These are phyloP conservation scores for Apodemus speciosus DNA, from an alignment of 2,113 vertebrate species.

Conservation along the genomic window DNA sequence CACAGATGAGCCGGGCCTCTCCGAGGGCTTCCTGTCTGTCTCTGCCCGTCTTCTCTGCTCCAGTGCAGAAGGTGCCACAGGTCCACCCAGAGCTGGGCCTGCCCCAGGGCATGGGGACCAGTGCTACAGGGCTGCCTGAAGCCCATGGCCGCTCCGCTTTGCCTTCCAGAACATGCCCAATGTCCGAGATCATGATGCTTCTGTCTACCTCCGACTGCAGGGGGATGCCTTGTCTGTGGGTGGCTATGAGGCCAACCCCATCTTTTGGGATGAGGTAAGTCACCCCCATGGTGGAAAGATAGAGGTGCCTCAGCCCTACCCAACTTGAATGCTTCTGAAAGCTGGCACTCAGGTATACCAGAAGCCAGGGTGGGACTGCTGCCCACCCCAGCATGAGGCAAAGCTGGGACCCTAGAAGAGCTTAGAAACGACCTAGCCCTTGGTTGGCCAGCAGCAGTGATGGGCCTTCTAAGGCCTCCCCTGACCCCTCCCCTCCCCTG, in stretches of 20 bases:
- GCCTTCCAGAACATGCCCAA: slow-evolving; percentile 96
- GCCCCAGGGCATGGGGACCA: rapidly evolving
- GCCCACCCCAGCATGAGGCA: background rate
- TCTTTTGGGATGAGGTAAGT: slow-evolving; percentile 97
- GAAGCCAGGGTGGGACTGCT: background rate
- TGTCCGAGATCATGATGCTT: slow-evolving; percentile 96
- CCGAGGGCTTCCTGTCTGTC: rapidly evolving
- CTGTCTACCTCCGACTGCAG: slow-evolving; percentile 97
- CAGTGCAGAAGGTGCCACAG: background rate
- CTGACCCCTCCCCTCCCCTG: background rate
- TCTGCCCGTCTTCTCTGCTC: background rate
- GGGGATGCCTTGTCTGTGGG: slow-evolving; percentile 98
- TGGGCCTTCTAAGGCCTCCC: background rate
- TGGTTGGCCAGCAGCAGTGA: rapidly evolving
- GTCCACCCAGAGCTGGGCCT: background rate
- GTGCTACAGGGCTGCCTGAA: background rate
- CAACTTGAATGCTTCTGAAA: background rate
- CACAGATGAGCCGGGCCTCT: too few relatives aligned
- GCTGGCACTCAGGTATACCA: rapidly evolving
- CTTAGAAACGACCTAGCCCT: rapidly evolving
- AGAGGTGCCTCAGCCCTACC: rapidly evolving
- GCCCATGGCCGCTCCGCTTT: background rate
- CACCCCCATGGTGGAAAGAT: background rate
- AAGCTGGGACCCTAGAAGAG: rapidly evolving
- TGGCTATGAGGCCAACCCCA: slow-evolving; percentile 95